Evolutionary conservation across 2,113 vertebrate species (phyloP).

Genomic region (Glareola pratincola): DNA sequence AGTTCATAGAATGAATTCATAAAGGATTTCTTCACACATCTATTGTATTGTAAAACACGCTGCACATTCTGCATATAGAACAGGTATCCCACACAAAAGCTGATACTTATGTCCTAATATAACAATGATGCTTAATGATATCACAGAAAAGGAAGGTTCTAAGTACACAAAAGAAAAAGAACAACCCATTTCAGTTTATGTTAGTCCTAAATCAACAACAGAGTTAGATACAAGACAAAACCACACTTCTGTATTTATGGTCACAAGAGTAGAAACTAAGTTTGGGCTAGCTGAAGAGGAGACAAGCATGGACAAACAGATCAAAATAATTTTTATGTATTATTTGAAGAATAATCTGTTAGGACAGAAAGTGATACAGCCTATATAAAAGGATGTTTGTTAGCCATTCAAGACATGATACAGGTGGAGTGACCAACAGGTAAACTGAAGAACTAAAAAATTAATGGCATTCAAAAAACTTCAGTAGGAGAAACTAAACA

Average conservation of each 20-base stretch:
- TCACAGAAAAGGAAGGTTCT: background rate
- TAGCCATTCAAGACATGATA: background rate
- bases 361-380: background rate
- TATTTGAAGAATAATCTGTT: background rate
- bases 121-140: background rate
- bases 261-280: background rate
- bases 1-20: background rate
- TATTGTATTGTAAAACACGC: background rate
- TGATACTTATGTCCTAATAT: background rate
- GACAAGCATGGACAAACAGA: background rate
- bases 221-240: background rate
- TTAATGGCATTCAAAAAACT: background rate
- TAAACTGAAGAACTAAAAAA: background rate
- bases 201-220: background rate
- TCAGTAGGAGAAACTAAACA: background rate
- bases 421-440: background rate
- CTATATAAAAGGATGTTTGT: background rate
- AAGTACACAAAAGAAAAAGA: background rate
- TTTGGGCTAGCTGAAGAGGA: background rate
- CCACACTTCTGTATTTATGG: fast-evolving
- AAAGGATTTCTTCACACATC: background rate
- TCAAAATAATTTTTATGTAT: background rate
- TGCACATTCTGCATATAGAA: background rate
- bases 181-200: background rate
- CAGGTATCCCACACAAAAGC: background rate